Percentiles rank a stretch among this genome's conserved stretches.
phyloP scores from a whole-genome alignment of 1,140 invertebrate species.

The Hylyphantes graminicola region DNA sequence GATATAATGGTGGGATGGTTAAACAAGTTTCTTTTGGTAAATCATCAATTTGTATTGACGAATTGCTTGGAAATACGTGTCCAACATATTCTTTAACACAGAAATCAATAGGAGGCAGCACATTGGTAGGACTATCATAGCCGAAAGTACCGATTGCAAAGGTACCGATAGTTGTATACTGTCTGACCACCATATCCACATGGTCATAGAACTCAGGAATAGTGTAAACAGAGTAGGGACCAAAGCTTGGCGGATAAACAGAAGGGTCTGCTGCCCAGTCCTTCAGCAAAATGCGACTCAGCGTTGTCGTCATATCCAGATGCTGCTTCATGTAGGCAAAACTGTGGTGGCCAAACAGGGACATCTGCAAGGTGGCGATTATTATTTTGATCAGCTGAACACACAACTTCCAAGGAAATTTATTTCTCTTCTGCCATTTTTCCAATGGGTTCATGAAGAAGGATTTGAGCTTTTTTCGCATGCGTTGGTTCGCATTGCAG shows the following conservation, averaged over 20 bases:
- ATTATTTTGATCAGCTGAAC: constrained; percentile 97
- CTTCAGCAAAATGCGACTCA: constrained; percentile 88
- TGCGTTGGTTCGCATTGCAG: not conserved
- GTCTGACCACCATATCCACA: constrained; percentile 84
- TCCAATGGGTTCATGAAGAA: constrained; percentile 99
- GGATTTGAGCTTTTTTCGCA: constrained; percentile 88
- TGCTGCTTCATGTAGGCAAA: constrained; percentile 70
- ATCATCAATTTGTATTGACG: constrained; percentile 90
- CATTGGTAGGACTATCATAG: constrained; percentile 76
- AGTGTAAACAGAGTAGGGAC: constrained; percentile 90
- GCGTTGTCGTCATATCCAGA: constrained; percentile 74
- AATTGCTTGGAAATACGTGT: constrained; percentile 86
- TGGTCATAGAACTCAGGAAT: constrained; percentile 84
- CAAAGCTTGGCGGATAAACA: constrained; percentile 88
- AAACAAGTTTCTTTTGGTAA: constrained; percentile 73
- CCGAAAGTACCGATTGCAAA: constrained; percentile 88
- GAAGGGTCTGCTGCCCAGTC: constrained; percentile 87
- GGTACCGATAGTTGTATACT: constrained; percentile 82
- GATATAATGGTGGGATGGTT: constrained; percentile 52
- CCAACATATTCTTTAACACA: constrained; percentile 85
- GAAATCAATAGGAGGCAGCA: constrained; percentile 76
- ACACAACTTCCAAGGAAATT: constrained; percentile 95
- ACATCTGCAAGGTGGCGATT: constrained; percentile 90
- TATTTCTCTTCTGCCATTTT: constrained; percentile 90
- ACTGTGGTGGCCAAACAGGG: constrained; percentile 91